A percentile compares a stretch with the other conserved stretches of the same genome.
phyloP scores from a whole-genome alignment of 1,140 invertebrate genomes.

The Dryas iulia region DNA sequence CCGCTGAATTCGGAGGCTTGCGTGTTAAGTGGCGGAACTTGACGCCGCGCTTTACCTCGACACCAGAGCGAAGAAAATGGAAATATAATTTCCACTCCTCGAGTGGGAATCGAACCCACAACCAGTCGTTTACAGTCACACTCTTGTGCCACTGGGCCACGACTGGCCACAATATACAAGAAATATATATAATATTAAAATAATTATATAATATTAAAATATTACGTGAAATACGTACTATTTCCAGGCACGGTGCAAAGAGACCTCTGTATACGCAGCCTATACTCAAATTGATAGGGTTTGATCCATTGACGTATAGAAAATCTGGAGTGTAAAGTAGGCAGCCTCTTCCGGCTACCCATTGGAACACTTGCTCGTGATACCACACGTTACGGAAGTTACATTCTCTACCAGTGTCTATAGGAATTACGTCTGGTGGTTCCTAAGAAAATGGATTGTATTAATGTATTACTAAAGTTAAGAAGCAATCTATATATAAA shows the following conservation, averaged over 20 bases:
- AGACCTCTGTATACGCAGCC: constrained; percentile 57
- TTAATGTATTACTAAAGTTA: background rate
- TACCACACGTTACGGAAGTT: constrained; percentile 60
- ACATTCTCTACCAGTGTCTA: constrained; percentile 48
- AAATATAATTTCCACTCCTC: too few relatives aligned
- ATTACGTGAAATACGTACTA: constrained; percentile 46
- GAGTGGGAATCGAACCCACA: background rate
- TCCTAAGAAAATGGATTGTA: constrained; percentile 36
- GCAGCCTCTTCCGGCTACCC: constrained; percentile 68
- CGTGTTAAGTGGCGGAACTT: too few relatives aligned
- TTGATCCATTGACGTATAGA: constrained; percentile 51
- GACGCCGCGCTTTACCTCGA: too few relatives aligned
- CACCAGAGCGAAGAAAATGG: too few relatives aligned
- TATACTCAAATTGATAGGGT: constrained; percentile 53
- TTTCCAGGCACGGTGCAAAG: constrained; percentile 63
- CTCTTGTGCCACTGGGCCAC: background rate
- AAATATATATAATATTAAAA: too few relatives aligned
- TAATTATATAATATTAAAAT: background rate
- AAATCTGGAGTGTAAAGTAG: constrained; percentile 62
- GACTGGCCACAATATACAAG: too few relatives aligned
- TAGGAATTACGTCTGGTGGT: constrained; percentile 47
- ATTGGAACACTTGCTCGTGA: constrained; percentile 65
- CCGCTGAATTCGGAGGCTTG: too few relatives aligned
- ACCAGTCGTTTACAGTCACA: background rate
- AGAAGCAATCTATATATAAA: background rate